phyloP scores from a whole-genome alignment of 2,113 vertebrate genomes.

The Shinisaurus crocodilurus region DNA sequence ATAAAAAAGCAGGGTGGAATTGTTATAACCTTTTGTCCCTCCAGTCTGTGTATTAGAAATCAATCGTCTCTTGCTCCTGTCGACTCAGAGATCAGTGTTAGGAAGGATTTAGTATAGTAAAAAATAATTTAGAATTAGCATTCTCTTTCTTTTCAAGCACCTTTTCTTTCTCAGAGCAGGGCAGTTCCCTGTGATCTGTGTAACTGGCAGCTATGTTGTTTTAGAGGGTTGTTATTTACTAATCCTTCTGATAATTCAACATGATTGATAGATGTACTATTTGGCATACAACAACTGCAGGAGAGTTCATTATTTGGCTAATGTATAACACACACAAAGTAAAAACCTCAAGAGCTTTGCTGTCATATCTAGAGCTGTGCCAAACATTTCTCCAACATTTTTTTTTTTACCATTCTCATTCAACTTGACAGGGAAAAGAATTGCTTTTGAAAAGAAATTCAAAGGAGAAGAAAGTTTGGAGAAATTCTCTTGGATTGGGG shows the following conservation, averaged over 20 bases:
- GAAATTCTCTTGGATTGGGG: too few species aligned
- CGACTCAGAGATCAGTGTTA: constrained; percentile 4
- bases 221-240: not conserved
- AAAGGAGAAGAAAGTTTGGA: too few species aligned
- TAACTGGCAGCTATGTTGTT: not conserved
- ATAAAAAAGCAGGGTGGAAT: constrained; percentile 8
- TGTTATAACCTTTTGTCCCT: constrained; percentile 2
- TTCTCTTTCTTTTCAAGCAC: not conserved
- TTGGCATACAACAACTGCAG: not conserved
- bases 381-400: too few species aligned
- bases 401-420: too few species aligned
- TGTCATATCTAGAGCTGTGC: not conserved
- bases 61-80: constrained; percentile 7
- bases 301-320: not conserved
- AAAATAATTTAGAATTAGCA: constrained; percentile 22
- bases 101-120: not conserved
- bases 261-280: not conserved
- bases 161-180: not conserved
- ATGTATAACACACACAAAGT: not conserved
- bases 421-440: too few species aligned
- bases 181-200: not conserved
- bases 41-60: constrained; percentile 17
- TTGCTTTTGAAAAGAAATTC: too few species aligned
- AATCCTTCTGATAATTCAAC: not conserved
- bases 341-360: not conserved